A percentile compares a stretch with the other conserved stretches of the same genome.
These are phyloP conservation scores for Netelia melanura DNA, from an alignment of 2,888 invertebrate species.

Conservation along the genomic window DNA sequence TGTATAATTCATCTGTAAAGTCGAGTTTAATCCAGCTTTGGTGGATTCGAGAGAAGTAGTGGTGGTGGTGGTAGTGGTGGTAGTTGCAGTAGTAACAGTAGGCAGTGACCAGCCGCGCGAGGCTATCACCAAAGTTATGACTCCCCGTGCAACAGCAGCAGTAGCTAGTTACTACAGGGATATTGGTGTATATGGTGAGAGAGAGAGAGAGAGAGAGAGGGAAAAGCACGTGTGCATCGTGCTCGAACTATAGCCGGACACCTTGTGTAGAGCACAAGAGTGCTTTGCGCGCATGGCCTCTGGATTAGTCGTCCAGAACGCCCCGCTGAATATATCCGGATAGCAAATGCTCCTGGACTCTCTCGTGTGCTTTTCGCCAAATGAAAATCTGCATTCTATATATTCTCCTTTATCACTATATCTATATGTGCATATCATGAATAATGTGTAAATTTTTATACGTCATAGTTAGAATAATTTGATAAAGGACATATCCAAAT, in stretches of 20 bases:
- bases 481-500: not conserved
- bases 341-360: conserved; percentile 51
- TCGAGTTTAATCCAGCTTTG: conserved; percentile 75
- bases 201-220: not conserved
- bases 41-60: conserved; percentile 50
- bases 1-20: conserved; percentile 74
- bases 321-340: conserved; percentile 62
- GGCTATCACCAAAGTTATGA: conserved; percentile 69
- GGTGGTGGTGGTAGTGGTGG: not conserved
- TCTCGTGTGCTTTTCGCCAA: conserved; percentile 33
- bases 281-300: conserved; percentile 48
- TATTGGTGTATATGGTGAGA: conserved; percentile 28
- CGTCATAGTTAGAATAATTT: not conserved
- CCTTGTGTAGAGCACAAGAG: conserved; percentile 58
- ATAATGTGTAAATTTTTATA: not conserved
- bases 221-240: conserved; percentile 54
- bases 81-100: not conserved
- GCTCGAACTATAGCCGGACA: conserved; percentile 52
- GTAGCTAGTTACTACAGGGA: conserved; percentile 33
- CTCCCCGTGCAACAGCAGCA: conserved; percentile 51
- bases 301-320: conserved; percentile 61
- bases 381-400: conserved; percentile 25
- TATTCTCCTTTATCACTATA: not conserved
- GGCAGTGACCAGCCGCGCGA: conserved; percentile 66
- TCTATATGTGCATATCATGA: not conserved